Evolutionary conservation across 2,113 vertebrate species (phyloP).

Genomic region (Chamaea fasciata): DNA sequence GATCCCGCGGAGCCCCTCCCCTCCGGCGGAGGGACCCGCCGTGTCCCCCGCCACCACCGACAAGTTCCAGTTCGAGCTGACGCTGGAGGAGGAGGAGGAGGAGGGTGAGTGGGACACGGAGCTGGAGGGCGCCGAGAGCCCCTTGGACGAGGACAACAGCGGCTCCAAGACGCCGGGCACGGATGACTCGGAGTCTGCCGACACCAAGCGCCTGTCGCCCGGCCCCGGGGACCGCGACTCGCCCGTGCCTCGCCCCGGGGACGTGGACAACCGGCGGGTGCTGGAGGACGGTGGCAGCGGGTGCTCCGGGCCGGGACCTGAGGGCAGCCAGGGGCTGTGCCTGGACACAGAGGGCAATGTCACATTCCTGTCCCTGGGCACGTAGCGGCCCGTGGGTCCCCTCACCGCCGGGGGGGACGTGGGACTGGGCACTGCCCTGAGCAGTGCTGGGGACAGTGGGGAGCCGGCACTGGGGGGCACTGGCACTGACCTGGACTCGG

Average conservation of each 20-base stretch:
- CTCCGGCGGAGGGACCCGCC: background rate
- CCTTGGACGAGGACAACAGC: slow-evolving; percentile 69
- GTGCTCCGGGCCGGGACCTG: rapidly evolving
- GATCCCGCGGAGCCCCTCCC: slow-evolving; percentile 84
- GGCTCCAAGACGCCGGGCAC: slow-evolving; percentile 56
- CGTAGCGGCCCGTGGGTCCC: background rate
- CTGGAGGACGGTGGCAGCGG: background rate
- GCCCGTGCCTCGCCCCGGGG: background rate
- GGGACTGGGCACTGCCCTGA: background rate
- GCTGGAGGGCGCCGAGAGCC: slow-evolving; percentile 58
- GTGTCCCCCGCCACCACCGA: slow-evolving; percentile 36
- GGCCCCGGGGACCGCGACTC: background rate
- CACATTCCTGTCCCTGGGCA: slow-evolving; percentile 51
- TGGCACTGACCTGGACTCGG: rapidly evolving
- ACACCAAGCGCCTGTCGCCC: background rate
- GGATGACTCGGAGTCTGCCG: background rate
- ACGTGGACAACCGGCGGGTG: background rate
- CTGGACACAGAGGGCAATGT: slow-evolving; percentile 38
- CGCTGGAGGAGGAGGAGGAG: slow-evolving; percentile 62
- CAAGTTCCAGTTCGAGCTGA: slow-evolving; percentile 85
- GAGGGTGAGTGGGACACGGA: slow-evolving; percentile 72
- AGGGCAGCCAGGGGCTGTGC: background rate
- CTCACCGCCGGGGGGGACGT: background rate
- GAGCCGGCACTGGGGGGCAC: background rate
- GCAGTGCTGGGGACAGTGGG: background rate